A percentile compares a stretch with the other conserved stretches of the same genome.
These are phyloP conservation scores for Psophia crepitans DNA, from an alignment of 2,113 vertebrate genomes.

Conservation along the genomic window DNA sequence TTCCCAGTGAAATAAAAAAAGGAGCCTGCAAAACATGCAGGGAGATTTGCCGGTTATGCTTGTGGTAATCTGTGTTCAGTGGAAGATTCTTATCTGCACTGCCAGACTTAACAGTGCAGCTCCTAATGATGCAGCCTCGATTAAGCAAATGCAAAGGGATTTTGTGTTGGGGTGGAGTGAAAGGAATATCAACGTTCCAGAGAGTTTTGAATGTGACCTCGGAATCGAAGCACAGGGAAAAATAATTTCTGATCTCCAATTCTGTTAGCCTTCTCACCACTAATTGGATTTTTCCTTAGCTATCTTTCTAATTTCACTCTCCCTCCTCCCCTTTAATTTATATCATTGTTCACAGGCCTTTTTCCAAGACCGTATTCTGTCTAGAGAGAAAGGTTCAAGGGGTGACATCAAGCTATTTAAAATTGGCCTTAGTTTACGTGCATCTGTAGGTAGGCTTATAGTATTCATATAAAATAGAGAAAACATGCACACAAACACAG, in stretches of 20 bases:
- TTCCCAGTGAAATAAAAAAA: constrained; percentile 28
- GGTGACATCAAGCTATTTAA: background rate
- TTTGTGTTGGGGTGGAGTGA: background rate
- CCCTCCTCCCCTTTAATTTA: background rate
- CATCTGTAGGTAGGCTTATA: background rate
- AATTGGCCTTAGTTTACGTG: background rate
- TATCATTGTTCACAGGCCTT: background rate
- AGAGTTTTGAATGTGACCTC: constrained; percentile 24
- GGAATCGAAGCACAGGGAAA: background rate
- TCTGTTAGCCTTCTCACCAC: constrained; percentile 10
- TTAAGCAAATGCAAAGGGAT: constrained; percentile 8
- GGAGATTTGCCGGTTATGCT: constrained; percentile 38
- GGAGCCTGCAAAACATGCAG: constrained; percentile 24
- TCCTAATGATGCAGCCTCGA: background rate
- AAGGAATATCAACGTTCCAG: background rate
- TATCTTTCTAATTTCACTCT: constrained; percentile 32
- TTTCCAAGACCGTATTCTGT: background rate
- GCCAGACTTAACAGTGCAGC: constrained; percentile 30
- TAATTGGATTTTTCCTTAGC: constrained; percentile 25
- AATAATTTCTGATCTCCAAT: constrained; percentile 42
- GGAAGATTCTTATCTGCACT: constrained; percentile 35
- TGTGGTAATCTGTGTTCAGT: constrained; percentile 43
- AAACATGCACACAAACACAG: background rate
- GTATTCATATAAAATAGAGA: background rate
- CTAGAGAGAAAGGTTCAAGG: background rate